Conservation (phyloP, 2,113 vertebrate species). For the Barbus barbus region DNA sequence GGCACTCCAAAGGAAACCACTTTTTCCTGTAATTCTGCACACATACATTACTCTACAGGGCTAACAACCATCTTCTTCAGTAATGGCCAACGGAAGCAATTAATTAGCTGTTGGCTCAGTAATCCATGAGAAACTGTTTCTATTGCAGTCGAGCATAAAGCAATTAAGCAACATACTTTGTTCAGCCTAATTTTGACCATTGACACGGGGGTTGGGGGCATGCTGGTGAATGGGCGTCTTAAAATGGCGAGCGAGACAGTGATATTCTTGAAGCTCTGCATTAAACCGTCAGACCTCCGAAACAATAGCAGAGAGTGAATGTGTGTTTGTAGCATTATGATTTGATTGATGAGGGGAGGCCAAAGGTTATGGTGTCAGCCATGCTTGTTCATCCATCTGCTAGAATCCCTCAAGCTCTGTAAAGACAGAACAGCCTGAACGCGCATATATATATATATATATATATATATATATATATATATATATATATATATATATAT, state of each 20-base stretch:
- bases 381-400: slow-evolving; percentile 25
- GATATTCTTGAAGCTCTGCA: background rate
- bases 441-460: background rate
- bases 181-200: slow-evolving; percentile 28
- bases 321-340: slow-evolving; percentile 11
- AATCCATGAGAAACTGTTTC: slow-evolving; percentile 36
- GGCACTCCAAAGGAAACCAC: slow-evolving; percentile 1
- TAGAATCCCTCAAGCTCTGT: slow-evolving; percentile 6
- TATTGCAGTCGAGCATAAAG: slow-evolving; percentile 26
- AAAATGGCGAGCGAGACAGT: background rate
- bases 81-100: slow-evolving; percentile 39
- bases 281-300: background rate
- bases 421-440: background rate
- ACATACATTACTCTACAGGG: background rate
- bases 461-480: no score
- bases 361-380: slow-evolving; percentile 38
- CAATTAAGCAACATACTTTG: slow-evolving; percentile 28
- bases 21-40: no score
- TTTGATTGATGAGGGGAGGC: slow-evolving; percentile 32
- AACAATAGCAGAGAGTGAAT: slow-evolving; percentile 8
- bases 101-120: slow-evolving; percentile 24
- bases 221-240: background rate
- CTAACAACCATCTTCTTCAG: slow-evolving; percentile 3
- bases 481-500: no score
- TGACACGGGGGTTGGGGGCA: background rate